A percentile compares a stretch with the other conserved stretches of the same genome.
Conservation (phyloP, 2,797 vertebrate genomes). For the Graptemys geographica region DNA sequence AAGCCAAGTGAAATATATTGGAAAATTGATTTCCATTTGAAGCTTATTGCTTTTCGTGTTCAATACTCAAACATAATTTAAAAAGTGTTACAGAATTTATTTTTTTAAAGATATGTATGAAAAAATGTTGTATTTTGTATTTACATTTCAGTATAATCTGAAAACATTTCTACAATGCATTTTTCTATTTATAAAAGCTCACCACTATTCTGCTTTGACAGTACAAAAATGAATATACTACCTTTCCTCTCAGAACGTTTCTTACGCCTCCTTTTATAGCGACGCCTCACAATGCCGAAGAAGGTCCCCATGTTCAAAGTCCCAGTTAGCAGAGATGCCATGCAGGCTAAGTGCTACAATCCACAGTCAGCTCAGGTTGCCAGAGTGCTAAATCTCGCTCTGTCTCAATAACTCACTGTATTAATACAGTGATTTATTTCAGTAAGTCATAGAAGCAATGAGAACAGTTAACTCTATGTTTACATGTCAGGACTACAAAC, state of each 20-base stretch:
- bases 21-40: background rate
- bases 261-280: slow-evolving; percentile 86
- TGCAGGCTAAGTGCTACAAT: background rate
- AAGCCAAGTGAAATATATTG: background rate
- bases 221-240: slow-evolving; percentile 57
- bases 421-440: background rate
- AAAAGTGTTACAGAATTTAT: background rate
- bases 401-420: slow-evolving; percentile 32
- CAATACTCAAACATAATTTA: background rate
- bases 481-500: background rate
- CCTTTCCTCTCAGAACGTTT: slow-evolving; percentile 89
- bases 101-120: background rate
- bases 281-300: slow-evolving; percentile 77
- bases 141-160: background rate
- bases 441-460: background rate
- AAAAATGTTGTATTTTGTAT: background rate
- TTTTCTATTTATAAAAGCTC: accelerated
- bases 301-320: slow-evolving; percentile 77
- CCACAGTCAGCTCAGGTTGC: background rate
- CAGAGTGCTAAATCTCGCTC: slow-evolving; percentile 58
- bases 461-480: background rate
- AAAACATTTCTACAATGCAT: accelerated
- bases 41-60: background rate
- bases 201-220: accelerated
- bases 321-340: slow-evolving; percentile 78